Evolutionary conservation across 2,888 invertebrate species (phyloP).

Genomic region (Torymus tubicola): DNA sequence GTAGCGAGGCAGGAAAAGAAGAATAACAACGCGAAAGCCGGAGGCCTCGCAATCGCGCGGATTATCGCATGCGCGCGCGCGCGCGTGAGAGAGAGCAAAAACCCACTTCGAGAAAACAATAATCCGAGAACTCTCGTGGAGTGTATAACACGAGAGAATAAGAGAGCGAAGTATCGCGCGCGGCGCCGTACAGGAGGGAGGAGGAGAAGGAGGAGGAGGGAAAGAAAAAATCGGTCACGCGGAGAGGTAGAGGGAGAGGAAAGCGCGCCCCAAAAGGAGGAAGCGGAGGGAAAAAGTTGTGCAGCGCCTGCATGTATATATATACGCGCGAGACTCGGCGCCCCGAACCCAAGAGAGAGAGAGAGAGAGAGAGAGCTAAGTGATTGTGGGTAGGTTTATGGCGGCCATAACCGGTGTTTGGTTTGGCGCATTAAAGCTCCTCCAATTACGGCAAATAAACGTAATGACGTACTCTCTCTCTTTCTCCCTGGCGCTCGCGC

Average conservation of each 20-base stretch:
- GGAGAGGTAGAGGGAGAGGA: neutral
- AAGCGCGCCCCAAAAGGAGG: slow-evolving; percentile 8
- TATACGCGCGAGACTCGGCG: neutral
- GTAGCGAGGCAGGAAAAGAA: neutral
- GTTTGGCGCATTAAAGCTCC: slow-evolving; percentile 72
- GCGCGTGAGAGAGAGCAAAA: slow-evolving; percentile 2
- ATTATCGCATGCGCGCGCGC: neutral
- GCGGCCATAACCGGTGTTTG: slow-evolving; percentile 73
- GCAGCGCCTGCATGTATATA: no score
- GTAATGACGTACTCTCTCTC: slow-evolving; percentile 62
- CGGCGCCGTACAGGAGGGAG: neutral
- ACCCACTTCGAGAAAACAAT: slow-evolving; percentile 27
- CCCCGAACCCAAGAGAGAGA: neutral
- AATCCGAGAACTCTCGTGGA: neutral
- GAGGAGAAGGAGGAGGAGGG: neutral
- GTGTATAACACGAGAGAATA: neutral
- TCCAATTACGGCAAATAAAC: slow-evolving; percentile 74
- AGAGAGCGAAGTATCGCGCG: slow-evolving; percentile 1
- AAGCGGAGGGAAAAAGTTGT: slow-evolving; percentile 16
- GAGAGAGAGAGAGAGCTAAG: slow-evolving; percentile 69
- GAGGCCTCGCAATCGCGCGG: neutral
- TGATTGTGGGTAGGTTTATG: slow-evolving; percentile 75
- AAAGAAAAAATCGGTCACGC: slow-evolving; percentile 23
- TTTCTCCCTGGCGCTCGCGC: neutral
- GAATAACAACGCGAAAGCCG: slow-evolving; percentile 17